Evolutionary conservation across 2,888 invertebrate genomes (phyloP).

Genomic region (Prenolepis imparis): DNA sequence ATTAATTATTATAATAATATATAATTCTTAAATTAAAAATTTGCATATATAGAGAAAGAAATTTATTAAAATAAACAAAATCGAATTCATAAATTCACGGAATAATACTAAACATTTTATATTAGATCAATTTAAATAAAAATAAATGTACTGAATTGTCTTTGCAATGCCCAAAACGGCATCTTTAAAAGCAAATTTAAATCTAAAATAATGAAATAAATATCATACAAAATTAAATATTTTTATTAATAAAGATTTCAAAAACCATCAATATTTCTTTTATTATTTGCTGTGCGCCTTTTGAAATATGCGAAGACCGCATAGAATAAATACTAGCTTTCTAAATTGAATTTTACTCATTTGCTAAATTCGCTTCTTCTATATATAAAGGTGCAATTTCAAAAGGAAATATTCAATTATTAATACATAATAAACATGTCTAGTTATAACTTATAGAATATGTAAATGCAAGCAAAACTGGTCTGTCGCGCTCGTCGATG

Average conservation of each 20-base stretch:
- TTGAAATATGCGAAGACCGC: background rate
- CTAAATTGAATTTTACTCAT: background rate
- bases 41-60: background rate
- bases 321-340: background rate
- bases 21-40: background rate
- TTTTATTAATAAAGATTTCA: background rate
- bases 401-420: slow-evolving; percentile 14
- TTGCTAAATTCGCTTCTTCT: background rate
- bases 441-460: slow-evolving; percentile 15
- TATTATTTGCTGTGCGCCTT: background rate
- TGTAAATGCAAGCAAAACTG: background rate
- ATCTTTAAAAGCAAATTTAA: background rate
- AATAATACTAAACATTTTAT: background rate
- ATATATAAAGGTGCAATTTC: background rate
- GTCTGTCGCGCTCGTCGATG: background rate
- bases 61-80: background rate
- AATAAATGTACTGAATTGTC: background rate
- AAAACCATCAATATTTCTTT: too few relatives aligned
- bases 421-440: background rate
- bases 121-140: background rate
- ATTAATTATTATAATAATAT: background rate
- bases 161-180: background rate
- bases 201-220: background rate
- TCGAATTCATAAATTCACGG: background rate
- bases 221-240: background rate